These are phyloP conservation scores for Oligia strigilis DNA, from an alignment of 2,888 invertebrate genomes.

Conservation along the genomic window DNA sequence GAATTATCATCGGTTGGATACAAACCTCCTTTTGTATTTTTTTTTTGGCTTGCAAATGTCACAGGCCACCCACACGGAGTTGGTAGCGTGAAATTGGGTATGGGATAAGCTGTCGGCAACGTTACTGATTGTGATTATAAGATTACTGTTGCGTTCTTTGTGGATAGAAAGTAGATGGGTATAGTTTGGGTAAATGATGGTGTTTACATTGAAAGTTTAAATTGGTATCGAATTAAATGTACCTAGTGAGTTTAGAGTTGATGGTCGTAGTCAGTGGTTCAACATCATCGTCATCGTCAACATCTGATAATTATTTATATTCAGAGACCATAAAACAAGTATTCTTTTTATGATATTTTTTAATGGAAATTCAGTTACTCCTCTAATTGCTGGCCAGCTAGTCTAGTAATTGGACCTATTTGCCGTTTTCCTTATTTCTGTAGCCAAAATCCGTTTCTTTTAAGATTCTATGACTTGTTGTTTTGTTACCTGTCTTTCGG, in stretches of 20 bases:
- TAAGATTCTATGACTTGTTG: neutral
- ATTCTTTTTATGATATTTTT: neutral
- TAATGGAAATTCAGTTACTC: neutral
- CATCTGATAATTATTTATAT: neutral
- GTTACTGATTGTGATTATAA: slow-evolving; percentile 68
- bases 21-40: slow-evolving; percentile 60
- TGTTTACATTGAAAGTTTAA: slow-evolving; percentile 20
- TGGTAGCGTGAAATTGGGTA: slow-evolving; percentile 78
- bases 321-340: neutral
- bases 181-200: slow-evolving; percentile 33
- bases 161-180: slow-evolving; percentile 44
- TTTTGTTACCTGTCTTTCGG: slow-evolving; percentile 37
- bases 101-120: slow-evolving; percentile 74
- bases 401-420: neutral
- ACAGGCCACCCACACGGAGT: slow-evolving; percentile 68
- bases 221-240: slow-evolving; percentile 7
- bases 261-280: neutral
- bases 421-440: neutral
- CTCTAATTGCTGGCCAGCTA: neutral
- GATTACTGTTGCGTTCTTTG: slow-evolving; percentile 57
- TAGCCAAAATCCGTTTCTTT: neutral
- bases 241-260: neutral
- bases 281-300: neutral
- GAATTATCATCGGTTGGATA: slow-evolving; percentile 76
- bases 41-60: slow-evolving; percentile 66